Percentiles rank a stretch among this genome's conserved stretches.
phyloP scores from a whole-genome alignment of 2,113 vertebrate species.

The Festucalex cinctus region DNA sequence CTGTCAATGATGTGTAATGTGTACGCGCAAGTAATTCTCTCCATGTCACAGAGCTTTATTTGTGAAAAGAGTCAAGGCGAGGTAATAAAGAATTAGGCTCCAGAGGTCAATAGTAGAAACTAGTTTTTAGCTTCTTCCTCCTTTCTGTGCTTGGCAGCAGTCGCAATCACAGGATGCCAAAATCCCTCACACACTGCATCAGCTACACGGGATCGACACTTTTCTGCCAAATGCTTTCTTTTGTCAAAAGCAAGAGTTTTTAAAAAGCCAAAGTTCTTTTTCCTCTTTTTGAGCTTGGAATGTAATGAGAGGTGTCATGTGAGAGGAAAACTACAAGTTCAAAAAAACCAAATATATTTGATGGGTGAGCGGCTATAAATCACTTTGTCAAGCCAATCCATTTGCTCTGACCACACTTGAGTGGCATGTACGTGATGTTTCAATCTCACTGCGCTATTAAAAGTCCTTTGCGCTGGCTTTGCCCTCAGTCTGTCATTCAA shows the following conservation, averaged over 20 bases:
- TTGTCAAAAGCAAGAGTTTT: constrained; percentile 34
- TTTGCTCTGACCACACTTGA: constrained; percentile 28
- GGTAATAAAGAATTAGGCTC: no score
- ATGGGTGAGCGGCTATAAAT: constrained; percentile 39
- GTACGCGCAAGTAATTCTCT: no score
- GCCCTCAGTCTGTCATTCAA: constrained; percentile 19
- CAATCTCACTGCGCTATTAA: constrained; percentile 24
- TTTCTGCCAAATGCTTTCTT: constrained; percentile 47
- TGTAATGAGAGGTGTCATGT: constrained; percentile 52
- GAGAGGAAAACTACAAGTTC: constrained; percentile 44
- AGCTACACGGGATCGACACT: constrained; percentile 22
- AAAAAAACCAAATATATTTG: constrained; percentile 46
- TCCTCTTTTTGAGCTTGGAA: constrained; percentile 16
- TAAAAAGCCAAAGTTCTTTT: constrained; percentile 11
- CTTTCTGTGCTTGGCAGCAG: constrained; percentile 39
- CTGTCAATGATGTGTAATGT: no score
- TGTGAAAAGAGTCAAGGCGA: no score
- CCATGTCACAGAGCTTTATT: no score
- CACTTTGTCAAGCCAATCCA: constrained; percentile 30
- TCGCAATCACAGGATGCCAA: constrained; percentile 48
- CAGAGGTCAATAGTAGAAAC: no score
- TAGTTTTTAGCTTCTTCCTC: no score
- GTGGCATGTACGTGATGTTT: constrained; percentile 32
- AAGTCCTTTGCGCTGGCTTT: constrained; percentile 8
- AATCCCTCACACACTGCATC: constrained; percentile 50